Evolutionary conservation across 2,113 vertebrate species (phyloP), one percentile per base, ranked within the genome.

Genomic region (Marcusenius ussheri): DNA sequence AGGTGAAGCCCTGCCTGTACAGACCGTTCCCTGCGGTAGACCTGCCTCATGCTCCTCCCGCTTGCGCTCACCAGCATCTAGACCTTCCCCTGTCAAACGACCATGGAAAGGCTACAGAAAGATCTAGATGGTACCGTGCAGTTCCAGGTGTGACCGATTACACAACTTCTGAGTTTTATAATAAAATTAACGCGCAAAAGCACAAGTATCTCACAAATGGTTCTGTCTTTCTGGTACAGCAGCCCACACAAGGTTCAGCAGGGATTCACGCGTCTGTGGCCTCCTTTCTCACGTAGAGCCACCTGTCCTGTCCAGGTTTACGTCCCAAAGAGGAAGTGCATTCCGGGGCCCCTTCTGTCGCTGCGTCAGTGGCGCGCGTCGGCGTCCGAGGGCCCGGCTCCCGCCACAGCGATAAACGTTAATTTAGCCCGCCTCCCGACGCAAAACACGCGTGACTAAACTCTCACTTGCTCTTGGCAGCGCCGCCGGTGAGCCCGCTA

Each of bases 401-500:
- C 89, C 24, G 15, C 53, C 51, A 45, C 35, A 17, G 56, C 31
- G 27, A 56, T 50, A 45, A 3, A 89, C 35, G 45, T 35, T 83
- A 42, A 89, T 62, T 53, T n/a, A 62, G 46, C 35, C 46, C 45
- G 39, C 51, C 50, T 21, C 83, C 56, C 77, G 45, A 39, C 80
- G 58, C 31, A n/a, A 11, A 66, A 45, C 45, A 24, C 21, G 39
- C 56, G 51, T 89, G 77, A 89, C 77, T 89, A 85, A 89, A 85
- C 46, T 83, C 80, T 62, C 77, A 84, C 89, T 89, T 62, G 77
- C 93, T 92, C 93, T 92, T 91, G 92, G 92, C 93, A 93, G 91
- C 93, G 91, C 93, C 93, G 94, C 94, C 93, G 93, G 93, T 93
- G 94, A 93, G 93, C 93, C 93, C 92, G 93, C 94, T 94, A 93